phyloP scores from a whole-genome alignment of 2,113 vertebrate species.

The Psittacus erithacus region DNA sequence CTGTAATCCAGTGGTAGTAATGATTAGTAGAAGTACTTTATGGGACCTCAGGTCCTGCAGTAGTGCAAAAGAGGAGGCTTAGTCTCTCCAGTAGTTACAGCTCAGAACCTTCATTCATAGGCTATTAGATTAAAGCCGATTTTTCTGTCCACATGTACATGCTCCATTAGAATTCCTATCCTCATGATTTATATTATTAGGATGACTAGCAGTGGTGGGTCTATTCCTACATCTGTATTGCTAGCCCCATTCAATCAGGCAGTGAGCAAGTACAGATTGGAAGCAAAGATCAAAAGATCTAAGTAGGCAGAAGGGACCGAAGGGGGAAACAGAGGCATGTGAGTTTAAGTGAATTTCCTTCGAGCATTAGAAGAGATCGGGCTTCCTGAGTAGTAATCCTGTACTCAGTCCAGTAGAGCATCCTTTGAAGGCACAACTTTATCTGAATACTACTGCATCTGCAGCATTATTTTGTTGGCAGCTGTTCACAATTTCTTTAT shows the following conservation, averaged over 20 bases:
- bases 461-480: background rate
- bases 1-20: background rate
- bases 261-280: background rate
- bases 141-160: background rate
- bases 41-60: background rate
- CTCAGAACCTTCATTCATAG: background rate
- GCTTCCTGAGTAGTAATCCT: background rate
- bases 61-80: background rate
- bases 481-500: background rate
- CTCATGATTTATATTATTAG: background rate
- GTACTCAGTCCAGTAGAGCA: background rate
- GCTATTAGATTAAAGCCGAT: background rate
- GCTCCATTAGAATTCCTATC: accelerated
- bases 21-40: background rate
- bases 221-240: background rate
- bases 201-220: background rate
- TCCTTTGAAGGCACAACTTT: background rate
- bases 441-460: background rate
- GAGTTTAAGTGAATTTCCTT: background rate
- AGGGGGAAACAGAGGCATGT: background rate
- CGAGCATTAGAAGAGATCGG: background rate
- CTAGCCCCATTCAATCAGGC: background rate
- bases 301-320: background rate
- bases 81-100: background rate
- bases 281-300: background rate